phyloP scores from a whole-genome alignment of 2,888 invertebrate species.

The Carcina quercana region DNA sequence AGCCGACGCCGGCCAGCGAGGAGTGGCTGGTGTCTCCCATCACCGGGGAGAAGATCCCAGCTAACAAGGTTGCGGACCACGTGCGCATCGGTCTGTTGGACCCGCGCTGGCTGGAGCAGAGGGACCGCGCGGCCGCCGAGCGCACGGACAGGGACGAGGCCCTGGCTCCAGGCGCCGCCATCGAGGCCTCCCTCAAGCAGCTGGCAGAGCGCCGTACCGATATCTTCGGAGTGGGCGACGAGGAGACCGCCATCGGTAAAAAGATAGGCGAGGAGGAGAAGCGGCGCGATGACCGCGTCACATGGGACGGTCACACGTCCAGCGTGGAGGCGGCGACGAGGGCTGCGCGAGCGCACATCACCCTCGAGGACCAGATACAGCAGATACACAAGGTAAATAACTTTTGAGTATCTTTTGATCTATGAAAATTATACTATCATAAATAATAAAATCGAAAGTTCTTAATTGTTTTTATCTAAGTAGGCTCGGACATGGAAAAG shows the following conservation, averaged over 20 bases:
- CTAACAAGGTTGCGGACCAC: slow-evolving; percentile 97
- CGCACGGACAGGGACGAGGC: slow-evolving; percentile 86
- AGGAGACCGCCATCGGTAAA: slow-evolving; percentile 99
- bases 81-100: slow-evolving; percentile 97
- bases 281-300: slow-evolving; percentile 92
- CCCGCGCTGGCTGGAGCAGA: slow-evolving; percentile 98
- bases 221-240: slow-evolving; percentile 99
- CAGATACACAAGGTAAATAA: slow-evolving; percentile 92
- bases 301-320: slow-evolving; percentile 99
- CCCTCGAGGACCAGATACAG: slow-evolving; percentile 96
- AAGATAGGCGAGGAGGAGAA: slow-evolving; percentile 95
- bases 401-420: too few relatives aligned
- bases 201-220: slow-evolving; percentile 99
- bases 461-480: too few relatives aligned
- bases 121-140: slow-evolving; percentile 95
- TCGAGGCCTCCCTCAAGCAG: slow-evolving; percentile 94
- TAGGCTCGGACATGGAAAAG: too few relatives aligned
- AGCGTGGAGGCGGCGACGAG: slow-evolving; percentile 97
- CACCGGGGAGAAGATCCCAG: slow-evolving; percentile 97
- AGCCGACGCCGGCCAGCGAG: slow-evolving; percentile 77
- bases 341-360: slow-evolving; percentile 95
- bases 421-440: too few relatives aligned
- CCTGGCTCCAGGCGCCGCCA: slow-evolving; percentile 83
- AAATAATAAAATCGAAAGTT: too few relatives aligned
- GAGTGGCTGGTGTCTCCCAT: slow-evolving; percentile 98